Conservation (phyloP, 2,797 vertebrate genomes). For the Rhynchonycteris naso region DNA sequence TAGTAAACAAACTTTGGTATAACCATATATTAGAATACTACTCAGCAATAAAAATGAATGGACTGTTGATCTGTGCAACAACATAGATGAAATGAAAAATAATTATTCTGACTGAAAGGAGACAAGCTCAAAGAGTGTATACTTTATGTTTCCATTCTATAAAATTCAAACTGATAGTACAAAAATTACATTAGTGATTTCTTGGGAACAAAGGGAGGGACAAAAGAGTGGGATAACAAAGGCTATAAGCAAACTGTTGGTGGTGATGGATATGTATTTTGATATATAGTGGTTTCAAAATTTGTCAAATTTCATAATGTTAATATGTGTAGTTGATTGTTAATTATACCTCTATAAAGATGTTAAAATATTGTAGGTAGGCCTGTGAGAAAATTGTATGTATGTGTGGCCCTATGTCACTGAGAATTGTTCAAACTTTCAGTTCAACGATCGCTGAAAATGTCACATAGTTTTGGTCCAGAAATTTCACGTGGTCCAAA, state of each 20-base stretch:
- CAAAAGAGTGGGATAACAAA: not conserved
- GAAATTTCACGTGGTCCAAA: not conserved
- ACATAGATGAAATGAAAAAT: not conserved
- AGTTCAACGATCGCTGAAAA: slow-evolving; percentile 3
- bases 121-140: not conserved
- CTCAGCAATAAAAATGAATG: not conserved
- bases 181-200: not conserved
- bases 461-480: not conserved
- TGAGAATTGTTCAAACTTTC: slow-evolving; percentile 1
- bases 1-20: not conserved
- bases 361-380: not conserved
- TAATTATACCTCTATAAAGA: not conserved
- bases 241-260: not conserved
- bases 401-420: not conserved
- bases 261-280: not conserved
- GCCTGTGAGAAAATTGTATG: not conserved
- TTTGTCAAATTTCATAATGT: not conserved
- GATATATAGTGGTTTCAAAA: not conserved
- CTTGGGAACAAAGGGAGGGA: not conserved
- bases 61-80: not conserved
- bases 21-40: not conserved
- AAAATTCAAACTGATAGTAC: not conserved
- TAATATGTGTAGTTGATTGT: not conserved
- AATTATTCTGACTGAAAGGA: not conserved
- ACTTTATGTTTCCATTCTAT: not conserved